Percentiles rank a stretch among this genome's conserved stretches.
These are phyloP conservation scores for Myodes glareolus DNA, from an alignment of 2,113 vertebrate genomes.

Conservation along the genomic window DNA sequence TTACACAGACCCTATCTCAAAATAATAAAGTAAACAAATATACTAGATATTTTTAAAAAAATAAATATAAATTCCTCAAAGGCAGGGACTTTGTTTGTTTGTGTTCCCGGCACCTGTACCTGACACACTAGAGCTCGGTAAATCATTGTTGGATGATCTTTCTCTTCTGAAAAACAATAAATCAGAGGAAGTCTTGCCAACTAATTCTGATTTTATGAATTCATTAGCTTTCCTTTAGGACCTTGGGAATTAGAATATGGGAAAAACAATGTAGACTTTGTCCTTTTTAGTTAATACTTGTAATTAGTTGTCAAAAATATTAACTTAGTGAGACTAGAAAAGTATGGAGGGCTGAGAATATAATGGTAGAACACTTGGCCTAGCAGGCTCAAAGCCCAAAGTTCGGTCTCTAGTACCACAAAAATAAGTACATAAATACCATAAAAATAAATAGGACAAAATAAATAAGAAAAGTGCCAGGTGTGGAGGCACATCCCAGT, in stretches of 20 bases:
- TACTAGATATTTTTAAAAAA: not conserved
- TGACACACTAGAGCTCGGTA: constrained; percentile 3
- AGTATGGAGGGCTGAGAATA: not conserved
- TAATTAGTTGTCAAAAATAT: constrained; percentile 38
- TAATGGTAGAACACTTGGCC: not conserved
- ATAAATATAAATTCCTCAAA: constrained; percentile 41
- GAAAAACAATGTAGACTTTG: not conserved
- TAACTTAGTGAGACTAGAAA: not conserved
- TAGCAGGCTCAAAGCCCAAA: not conserved
- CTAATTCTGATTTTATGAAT: constrained; percentile 33
- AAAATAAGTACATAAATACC: not conserved
- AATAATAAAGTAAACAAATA: not conserved
- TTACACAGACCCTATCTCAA: not conserved
- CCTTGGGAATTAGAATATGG: constrained; percentile 37
- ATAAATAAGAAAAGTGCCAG: not conserved
- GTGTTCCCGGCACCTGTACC: not conserved
- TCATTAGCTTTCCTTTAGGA: constrained; percentile 44
- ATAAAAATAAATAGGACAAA: not conserved
- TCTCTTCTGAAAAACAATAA: constrained; percentile 43
- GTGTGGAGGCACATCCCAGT: not conserved
- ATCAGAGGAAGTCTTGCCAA: not conserved
- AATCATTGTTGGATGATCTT: not conserved
- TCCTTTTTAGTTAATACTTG: constrained; percentile 25
- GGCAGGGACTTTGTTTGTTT: not conserved
- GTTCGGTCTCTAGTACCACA: not conserved